Base-by-base conservation (phyloP, 2,113 vertebrate species). In the Porphyrio hochstetteri region DNA sequence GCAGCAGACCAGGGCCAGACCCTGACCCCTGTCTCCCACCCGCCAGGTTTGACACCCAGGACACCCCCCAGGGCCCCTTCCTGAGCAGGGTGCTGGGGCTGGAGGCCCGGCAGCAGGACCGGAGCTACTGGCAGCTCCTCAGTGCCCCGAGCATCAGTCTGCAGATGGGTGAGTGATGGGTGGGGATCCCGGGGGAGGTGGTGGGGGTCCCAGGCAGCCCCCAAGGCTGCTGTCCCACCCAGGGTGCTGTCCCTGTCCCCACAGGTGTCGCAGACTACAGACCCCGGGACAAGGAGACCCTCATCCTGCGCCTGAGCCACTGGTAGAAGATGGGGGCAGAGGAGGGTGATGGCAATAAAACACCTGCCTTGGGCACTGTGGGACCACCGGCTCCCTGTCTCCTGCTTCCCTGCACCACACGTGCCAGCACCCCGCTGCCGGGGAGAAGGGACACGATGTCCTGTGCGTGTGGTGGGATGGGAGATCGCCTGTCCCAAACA, bases 191-290 rank as follows among this genome's bases (percentile, higher is more conserved):
- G 0, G 53, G 16, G 38, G 6, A 64, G 50, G 46, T 2, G 2
- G 2, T 0, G 3, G 60, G 31, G 28, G 23, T 44, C 16, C 14
- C 2, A 0, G 2, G 1, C 31, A 60, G 55, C 18, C 59, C 59
- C 64, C 21, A 2, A 0, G 2, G 69, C 48, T 0, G 1, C 59
- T 40, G 24, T 38, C 8, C 21, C 55, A 36, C n/a, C 9, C 1
- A 2, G 11, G 23, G 28, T 31, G 0, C 46, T 16, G 36, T 53
- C 33, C 42, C 40, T 95, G 56, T 64, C 59, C 82, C 90, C 24
- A 18, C 93, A 99, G 99, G 99, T n/a, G 91, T 99, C 2, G 91
- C 92, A 0, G 98, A 99, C 75, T 99, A 98, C 97, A 98, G 92
- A 96, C 98, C 99, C 31, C 36, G 74, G 3, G 31, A 72, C 0